Evolutionary conservation across 2,888 invertebrate genomes (phyloP).

Genomic region (Empis stercorea): DNA sequence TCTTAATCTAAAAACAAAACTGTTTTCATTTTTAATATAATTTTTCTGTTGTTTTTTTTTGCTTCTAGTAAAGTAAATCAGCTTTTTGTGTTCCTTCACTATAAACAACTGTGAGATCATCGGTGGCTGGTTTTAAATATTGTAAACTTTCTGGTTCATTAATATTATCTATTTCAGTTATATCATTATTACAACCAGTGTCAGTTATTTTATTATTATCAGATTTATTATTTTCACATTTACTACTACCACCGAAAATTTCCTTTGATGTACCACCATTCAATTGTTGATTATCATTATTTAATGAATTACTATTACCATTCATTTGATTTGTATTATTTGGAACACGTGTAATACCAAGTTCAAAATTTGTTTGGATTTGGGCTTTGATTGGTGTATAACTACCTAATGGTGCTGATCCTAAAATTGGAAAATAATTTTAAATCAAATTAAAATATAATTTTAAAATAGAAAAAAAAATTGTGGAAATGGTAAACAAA

Average conservation of each 20-base stretch:
- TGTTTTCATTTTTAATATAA: no score
- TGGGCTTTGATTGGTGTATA: slow-evolving; percentile 72
- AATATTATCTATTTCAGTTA: slow-evolving; percentile 4
- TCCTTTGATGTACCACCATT: slow-evolving; percentile 5
- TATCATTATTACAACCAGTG: not conserved
- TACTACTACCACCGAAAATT: slow-evolving; percentile 3
- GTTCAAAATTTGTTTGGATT: slow-evolving; percentile 54
- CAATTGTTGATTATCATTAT: slow-evolving; percentile 14
- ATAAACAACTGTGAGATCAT: slow-evolving; percentile 33
- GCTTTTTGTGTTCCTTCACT: slow-evolving; percentile 36
- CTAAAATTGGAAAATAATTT: slow-evolving; percentile 18
- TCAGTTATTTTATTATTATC: not conserved
- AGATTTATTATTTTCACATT: slow-evolving; percentile 2
- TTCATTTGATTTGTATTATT: slow-evolving; percentile 12
- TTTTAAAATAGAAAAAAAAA: not conserved
- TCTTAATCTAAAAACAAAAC: no score
- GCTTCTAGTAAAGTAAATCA: slow-evolving; percentile 32
- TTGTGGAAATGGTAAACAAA: no score
- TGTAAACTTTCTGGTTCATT: slow-evolving; percentile 23
- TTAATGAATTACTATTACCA: slow-evolving; percentile 4
- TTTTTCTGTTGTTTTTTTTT: no score
- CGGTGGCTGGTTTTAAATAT: slow-evolving; percentile 29
- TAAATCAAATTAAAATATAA: not conserved
- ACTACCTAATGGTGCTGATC: slow-evolving; percentile 58
- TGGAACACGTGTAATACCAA: slow-evolving; percentile 59